Evolutionary conservation across 1,140 invertebrate species (phyloP), one percentile per base, ranked within the genome.

Genomic region (Venturia canescens): DNA sequence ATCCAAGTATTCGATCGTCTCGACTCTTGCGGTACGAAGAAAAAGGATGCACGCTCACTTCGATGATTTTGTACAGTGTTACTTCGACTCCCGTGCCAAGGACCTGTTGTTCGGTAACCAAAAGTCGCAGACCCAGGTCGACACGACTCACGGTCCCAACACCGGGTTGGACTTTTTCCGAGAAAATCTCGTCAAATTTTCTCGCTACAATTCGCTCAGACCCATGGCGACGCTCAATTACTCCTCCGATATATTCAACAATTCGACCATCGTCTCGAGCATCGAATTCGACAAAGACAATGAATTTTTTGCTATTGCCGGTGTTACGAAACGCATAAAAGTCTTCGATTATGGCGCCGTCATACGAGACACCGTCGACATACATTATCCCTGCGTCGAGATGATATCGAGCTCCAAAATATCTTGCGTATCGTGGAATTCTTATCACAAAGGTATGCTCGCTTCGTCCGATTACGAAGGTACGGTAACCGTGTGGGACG

Each of bases 211-310:
- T 85, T 94, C 94, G 1, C 92, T 98, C 70, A 92, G 96, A 34
- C 94, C 96, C 16, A 91, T 99, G 13, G 97, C 97, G 1, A 97
- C 97, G 1, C 91, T 99, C 2, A 97, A 97, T 84, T 99, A 99
- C 89, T 97, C 97, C 60, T 96, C 95, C 85, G 98, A 99, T 90
- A 94, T 97, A 21, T 95, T 96, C 85, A 97, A 97, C 86, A 96
- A 96, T 87, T 97, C 97, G 0, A 98, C 97, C 27, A 99, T 99
- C 86, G 98, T 99, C 0, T 98, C 98, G 11, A 98, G 97, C 84
- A 98, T 99, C 84, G 98, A 99, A 91, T 99, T 99, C 92, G 98
- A 99, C 88, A 97, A 98, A 90, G 98, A 99, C 90, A 96, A 97
- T 89, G 98, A 99, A 92, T 98, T 96, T 91, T 99, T 99, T 92